Base-by-base conservation (phyloP, 2,888 invertebrate genomes). In the Anthophora plumipes region DNA sequence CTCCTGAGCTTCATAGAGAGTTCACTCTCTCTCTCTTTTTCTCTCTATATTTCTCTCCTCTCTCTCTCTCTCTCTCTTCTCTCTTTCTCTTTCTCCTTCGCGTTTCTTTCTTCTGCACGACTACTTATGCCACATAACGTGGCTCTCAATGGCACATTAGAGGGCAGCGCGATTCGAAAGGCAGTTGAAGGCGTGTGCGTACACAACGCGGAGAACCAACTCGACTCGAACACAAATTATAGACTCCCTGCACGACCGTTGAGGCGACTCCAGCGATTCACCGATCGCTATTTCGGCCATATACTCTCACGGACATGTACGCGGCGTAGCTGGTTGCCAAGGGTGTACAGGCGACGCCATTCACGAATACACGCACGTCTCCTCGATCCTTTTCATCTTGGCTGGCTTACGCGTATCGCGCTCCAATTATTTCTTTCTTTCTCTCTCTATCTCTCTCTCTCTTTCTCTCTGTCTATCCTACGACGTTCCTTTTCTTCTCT, bases 201-300 rank as follows among this genome's bases (percentile, higher is more conserved):
- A 81, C 69, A 75, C 73, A 85, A 76, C 79, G 85, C 71, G 63
- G 81, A 82, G 80, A 81, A 78, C 77, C 67, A 63, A 84, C 80
- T 78, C 85, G 90, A 90, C 88, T 91, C 88, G 90, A 89, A 80
- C 80, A 85, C 90, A 92, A 92, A 93, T 93, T 93, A 93, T 92
- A 93, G 93, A 92, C 91, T 92, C 85, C 82, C 81, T 85, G 84
- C 85, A 85, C 90, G 91, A 92, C 93, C 93, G 93, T 93, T 92
- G 91, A 66, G 89, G 88, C 90, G 85, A 82, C 86, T 80, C 41
- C 73, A 31, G 61, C 25, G 83, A 84, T 87, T 76, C 85, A 77
- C 70, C 81, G 64, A 75, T 87, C 82, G 79, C 78, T 87, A 85
- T 87, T 87, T 87, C 82, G 85, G 80, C 59, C 73, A 82, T 31